phyloP scores from a whole-genome alignment of 2,888 invertebrate species.

The Ennomos quercinarius region DNA sequence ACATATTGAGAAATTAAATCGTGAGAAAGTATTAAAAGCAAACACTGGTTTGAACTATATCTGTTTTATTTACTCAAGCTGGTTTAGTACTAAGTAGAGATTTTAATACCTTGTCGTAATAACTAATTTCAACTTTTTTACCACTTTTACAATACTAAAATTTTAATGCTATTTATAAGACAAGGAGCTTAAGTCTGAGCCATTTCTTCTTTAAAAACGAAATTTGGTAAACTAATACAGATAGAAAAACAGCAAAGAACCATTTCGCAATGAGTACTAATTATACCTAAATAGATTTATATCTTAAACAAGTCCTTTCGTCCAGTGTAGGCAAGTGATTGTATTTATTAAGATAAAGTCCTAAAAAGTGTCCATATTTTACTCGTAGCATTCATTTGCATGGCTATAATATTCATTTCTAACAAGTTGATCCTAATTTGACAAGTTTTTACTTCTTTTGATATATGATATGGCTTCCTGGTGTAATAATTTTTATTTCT shows the following conservation, averaged over 20 bases:
- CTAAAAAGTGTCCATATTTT: constrained; percentile 13
- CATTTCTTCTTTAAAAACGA: too few species aligned
- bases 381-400: constrained; percentile 19
- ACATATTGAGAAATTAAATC: constrained; percentile 15
- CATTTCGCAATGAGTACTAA: constrained; percentile 10
- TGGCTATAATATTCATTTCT: constrained; percentile 35
- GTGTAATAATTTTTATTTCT: constrained; percentile 24
- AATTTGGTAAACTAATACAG: too few species aligned
- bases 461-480: constrained; percentile 31
- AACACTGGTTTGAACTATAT: constrained; percentile 18
- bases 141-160: too few species aligned
- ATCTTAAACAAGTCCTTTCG: background rate
- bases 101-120: constrained; percentile 9
- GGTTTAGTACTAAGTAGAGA: too few species aligned
- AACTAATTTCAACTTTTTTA: background rate
- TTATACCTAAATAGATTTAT: too few species aligned
- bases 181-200: too few species aligned
- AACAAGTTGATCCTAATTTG: constrained; percentile 43
- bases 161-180: too few species aligned
- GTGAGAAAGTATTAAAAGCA: constrained; percentile 35
- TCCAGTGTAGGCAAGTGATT: background rate
- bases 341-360: background rate
- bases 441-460: constrained; percentile 34
- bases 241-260: too few species aligned
- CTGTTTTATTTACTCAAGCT: constrained; percentile 8